Evolutionary conservation across 2,888 invertebrate genomes (phyloP), one percentile per base, ranked within the genome.

Genomic region (Pollenia angustigena): DNA sequence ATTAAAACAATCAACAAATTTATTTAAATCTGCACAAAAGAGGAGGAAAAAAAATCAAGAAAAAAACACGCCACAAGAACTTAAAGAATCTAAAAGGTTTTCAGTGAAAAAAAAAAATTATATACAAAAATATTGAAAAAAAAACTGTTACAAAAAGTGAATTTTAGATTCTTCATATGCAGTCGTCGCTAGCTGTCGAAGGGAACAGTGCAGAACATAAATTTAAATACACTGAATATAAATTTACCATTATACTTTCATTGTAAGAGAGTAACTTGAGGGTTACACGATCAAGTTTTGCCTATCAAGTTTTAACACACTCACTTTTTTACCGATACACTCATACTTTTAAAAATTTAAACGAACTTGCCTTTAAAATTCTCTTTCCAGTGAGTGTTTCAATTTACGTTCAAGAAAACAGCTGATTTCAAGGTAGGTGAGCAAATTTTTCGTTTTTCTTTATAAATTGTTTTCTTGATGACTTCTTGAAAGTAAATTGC

Each of bases 1-100:
- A 78, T 54, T 52, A 44, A 44, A 66, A 66, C 8, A 78, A 66
- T 50, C 32, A 32, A 52, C 4, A 69, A 69, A 18, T 42, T 62
- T 11, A 44, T 40, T 60, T 60, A 42, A 12, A 62, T 42, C 1
- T n/a, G 42, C 0, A 1, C n/a, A 4, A 16, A 16, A 62, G 40
- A n/a, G n/a, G 10, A 18, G 1, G 23, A 18, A 56, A 56, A 8
- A 42, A 62, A 44, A 18, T 4, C 56, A 62, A 42, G 23, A n/a
- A 44, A 42, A 78, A 50, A 6, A 62, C 2, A 32, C 32, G 32
- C 32, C 32, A 32, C 4, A 32, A 50, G 14, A 52, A n/a, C 16
- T 9, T 7, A 40, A 32, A 32, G 1, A 16, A 72, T 10, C n/a
- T 60, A 12, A 74, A 74, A 32, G 48, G 60, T 60, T 2, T 62